Evolutionary conservation across 2,797 vertebrate species (phyloP), one percentile per base, ranked within the genome.

Genomic region (Harpagifer antarcticus): DNA sequence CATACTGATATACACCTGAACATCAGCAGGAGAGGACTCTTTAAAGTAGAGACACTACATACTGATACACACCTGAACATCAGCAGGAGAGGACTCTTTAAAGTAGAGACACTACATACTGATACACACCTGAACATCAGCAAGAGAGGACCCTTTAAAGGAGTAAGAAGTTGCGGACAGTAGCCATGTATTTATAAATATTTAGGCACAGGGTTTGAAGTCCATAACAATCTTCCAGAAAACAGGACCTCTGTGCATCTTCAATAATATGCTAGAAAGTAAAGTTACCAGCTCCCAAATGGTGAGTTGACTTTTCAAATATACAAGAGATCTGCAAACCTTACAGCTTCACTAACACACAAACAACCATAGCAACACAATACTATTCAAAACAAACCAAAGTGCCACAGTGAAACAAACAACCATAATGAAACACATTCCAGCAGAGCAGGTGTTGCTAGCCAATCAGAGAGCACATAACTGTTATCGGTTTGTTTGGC

Each of bases 381-480:
- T 8, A 13, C 55, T 19, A 1, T 48, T 47, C 62, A 53, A 53
- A 53, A 65, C 47, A 59, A 72, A 79, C 45, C 31, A 9, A 62
- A 27, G 52, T n/a, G 60, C 52, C 66, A 59, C 12, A 31, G 19
- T 48, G 49, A 71, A 65, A 71, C 45, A 67, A 76, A 60, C 45
- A 59, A 53, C n/a, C 20, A 3, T 49, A 60, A 70, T 57, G 57
- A 76, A 13, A 49, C 42, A 4, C 14, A 0, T 9, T 79, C 23
- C 16, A 69, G 20, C 50, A 47, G 60, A 68, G 19, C 86, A 83
- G 80, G 54, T 83, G 78, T 56, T 48, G 49, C 47, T 6, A 3
- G 20, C 53, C 64, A 47, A 31, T 79, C 75, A 20, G 8, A 37
- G 45, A 68, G 49, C 57, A 48, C 45, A 31, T 44, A 33, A 33